Conservation (phyloP, 2,888 invertebrate species). For the Alentia gelatinosa region DNA sequence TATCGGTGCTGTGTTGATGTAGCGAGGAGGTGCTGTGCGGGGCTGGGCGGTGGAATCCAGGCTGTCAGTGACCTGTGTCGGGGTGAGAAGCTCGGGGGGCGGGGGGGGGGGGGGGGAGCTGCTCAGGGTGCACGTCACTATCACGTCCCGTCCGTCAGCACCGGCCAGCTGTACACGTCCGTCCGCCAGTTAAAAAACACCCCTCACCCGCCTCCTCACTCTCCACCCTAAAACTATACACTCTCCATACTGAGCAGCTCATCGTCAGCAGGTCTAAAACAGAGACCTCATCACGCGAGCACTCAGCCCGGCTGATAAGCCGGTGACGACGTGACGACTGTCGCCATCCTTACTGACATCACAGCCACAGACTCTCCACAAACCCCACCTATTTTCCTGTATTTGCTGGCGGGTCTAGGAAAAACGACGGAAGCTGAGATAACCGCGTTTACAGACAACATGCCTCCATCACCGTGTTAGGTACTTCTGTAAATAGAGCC, state of each 20-base stretch:
- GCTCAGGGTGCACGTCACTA: slow-evolving; percentile 19
- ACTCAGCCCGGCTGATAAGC: neutral
- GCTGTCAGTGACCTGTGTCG: slow-evolving; percentile 31
- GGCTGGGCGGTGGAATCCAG: neutral
- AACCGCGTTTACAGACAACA: too few species aligned
- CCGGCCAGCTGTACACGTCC: slow-evolving; percentile 29
- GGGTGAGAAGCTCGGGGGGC: neutral
- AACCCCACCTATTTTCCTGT: neutral
- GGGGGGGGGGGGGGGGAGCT: neutral
- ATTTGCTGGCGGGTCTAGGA: too few species aligned
- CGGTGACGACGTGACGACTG: slow-evolving; percentile 39
- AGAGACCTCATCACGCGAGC: slow-evolving; percentile 13
- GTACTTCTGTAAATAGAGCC: too few species aligned
- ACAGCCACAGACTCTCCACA: neutral
- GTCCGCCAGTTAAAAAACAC: neutral
- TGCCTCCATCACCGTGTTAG: too few species aligned
- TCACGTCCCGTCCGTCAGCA: slow-evolving; percentile 24
- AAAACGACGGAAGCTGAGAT: too few species aligned
- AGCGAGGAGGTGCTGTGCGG: neutral
- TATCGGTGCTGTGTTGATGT: neutral
- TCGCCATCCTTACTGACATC: slow-evolving; percentile 31
- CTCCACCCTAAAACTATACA: neutral
- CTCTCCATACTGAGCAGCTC: neutral
- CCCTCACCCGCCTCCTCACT: neutral
- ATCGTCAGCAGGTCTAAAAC: slow-evolving; percentile 1